These are phyloP conservation scores for Cryptocephalus primarius DNA, from an alignment of 2,888 invertebrate species.

Conservation along the genomic window DNA sequence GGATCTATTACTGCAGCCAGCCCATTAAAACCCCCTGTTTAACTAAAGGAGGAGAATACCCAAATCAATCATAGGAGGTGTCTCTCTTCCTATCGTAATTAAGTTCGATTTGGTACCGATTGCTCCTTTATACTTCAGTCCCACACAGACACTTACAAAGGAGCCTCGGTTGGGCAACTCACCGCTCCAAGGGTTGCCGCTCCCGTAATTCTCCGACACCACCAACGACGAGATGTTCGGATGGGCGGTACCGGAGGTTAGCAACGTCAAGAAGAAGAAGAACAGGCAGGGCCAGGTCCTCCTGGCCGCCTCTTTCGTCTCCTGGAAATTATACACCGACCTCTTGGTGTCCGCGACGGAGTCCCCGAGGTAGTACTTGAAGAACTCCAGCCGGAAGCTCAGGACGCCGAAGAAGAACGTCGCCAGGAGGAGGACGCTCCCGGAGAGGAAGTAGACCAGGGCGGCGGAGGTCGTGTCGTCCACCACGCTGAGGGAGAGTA, in stretches of 20 bases:
- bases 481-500: conserved; percentile 4
- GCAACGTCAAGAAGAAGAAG: neutral
- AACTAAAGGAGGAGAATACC: too few species aligned
- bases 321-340: neutral
- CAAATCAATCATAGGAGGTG: too few species aligned
- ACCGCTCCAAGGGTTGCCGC: neutral
- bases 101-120: too few species aligned
- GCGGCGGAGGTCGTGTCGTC: conserved; percentile 4
- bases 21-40: too few species aligned
- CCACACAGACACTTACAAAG: too few species aligned
- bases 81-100: too few species aligned
- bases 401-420: neutral
- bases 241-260: neutral
- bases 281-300: neutral
- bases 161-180: too few species aligned
- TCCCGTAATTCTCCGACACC: conserved; percentile 1
- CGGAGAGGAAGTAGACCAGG: conserved; percentile 5
- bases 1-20: too few species aligned
- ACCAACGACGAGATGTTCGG: neutral
- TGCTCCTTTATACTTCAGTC: too few species aligned
- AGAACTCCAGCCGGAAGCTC: neutral
- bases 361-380: conserved; percentile 1
- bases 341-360: neutral
- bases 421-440: neutral
- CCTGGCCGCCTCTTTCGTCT: neutral